phyloP scores from a whole-genome alignment of 2,888 invertebrate genomes.

The Lasioglossum figueresi region DNA sequence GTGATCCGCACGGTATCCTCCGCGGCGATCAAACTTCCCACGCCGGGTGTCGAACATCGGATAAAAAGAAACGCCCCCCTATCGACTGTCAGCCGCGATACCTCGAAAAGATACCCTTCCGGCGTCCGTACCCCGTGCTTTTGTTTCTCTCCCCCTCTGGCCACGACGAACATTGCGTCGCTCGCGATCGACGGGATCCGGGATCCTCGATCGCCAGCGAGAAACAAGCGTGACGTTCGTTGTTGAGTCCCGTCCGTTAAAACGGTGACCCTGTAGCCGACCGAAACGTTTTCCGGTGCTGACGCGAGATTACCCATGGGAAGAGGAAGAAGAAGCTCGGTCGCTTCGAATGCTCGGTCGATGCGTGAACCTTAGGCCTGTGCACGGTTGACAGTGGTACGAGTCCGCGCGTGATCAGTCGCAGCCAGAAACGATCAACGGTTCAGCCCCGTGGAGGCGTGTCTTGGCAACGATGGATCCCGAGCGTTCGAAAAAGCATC shows the following conservation, averaged over 20 bases:
- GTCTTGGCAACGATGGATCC: neutral
- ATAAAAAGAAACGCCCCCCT: slow-evolving; percentile 11
- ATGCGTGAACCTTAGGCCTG: slow-evolving; percentile 55
- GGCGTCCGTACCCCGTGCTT: neutral
- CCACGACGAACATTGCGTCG: neutral
- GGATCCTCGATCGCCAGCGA: neutral
- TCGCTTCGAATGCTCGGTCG: slow-evolving; percentile 40
- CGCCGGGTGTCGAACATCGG: slow-evolving; percentile 19
- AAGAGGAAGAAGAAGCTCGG: slow-evolving; percentile 47
- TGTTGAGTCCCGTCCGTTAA: slow-evolving; percentile 11
- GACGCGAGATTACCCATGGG: slow-evolving; percentile 36
- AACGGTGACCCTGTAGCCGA: slow-evolving; percentile 12
- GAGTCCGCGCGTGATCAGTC: slow-evolving; percentile 41
- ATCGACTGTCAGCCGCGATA: slow-evolving; percentile 23
- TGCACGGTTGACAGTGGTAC: slow-evolving; percentile 51
- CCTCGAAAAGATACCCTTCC: slow-evolving; percentile 24
- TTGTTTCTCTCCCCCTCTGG: neutral
- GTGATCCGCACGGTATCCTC: slow-evolving; percentile 53
- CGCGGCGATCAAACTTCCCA: slow-evolving; percentile 35
- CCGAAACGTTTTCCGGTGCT: slow-evolving; percentile 10
- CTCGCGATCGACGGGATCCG: neutral
- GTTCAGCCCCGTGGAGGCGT: neutral
- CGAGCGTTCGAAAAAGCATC: neutral
- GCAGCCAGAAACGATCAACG: neutral
- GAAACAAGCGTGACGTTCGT: slow-evolving; percentile 2